phyloP scores from a whole-genome alignment of 2,797 vertebrate genomes.

The Dicrostonyx torquatus region DNA sequence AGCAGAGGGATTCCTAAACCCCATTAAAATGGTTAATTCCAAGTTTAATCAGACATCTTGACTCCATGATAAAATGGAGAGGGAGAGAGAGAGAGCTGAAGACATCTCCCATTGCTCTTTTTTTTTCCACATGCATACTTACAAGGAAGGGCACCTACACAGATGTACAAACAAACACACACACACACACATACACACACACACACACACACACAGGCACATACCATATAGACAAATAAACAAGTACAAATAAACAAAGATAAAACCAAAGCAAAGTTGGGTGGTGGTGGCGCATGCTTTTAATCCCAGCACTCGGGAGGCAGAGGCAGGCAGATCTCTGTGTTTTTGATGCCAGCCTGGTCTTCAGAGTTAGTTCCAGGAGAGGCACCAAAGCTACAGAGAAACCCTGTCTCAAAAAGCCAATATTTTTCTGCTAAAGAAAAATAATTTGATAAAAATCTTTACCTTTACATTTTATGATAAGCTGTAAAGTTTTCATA shows the following conservation, averaged over 20 bases:
- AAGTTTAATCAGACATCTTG: neutral
- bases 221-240: neutral
- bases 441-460: neutral
- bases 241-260: neutral
- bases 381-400: too few species aligned
- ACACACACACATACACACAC: neutral
- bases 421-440: slow-evolving; percentile 10
- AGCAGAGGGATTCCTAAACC: too few species aligned
- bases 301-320: too few species aligned
- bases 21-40: neutral
- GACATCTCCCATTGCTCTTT: neutral
- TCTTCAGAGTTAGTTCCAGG: too few species aligned
- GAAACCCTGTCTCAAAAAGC: neutral
- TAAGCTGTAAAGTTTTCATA: neutral
- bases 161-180: neutral
- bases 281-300: too few species aligned
- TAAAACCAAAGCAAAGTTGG: neutral
- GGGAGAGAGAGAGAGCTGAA: neutral
- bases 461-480: slow-evolving; percentile 32
- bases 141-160: too few species aligned
- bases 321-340: too few species aligned
- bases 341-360: too few species aligned
- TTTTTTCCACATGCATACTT: too few species aligned
- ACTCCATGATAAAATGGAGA: neutral
- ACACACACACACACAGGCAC: neutral